Conservation (phyloP, 2,888 invertebrate species). For the Drosophila leonis region DNA sequence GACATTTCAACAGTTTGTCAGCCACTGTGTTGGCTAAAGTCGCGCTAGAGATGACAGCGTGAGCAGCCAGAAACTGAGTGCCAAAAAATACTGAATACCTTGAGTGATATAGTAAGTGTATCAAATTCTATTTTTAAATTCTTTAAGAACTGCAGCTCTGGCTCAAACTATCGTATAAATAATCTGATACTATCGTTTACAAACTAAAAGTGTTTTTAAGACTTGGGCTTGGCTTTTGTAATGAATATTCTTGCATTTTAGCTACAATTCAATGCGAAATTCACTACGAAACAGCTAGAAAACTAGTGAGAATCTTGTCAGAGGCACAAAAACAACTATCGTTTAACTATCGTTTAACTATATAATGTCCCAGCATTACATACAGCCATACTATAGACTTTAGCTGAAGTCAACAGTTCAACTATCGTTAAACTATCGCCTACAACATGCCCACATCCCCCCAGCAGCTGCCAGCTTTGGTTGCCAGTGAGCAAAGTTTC, state of each 20-base stretch:
- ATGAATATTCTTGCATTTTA: not conserved
- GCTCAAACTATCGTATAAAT: not conserved
- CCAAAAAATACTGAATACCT: not conserved
- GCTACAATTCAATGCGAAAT: too few species aligned
- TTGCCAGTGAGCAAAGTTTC: conserved; percentile 35
- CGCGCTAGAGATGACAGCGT: conserved; percentile 45
- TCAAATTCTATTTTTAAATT: not conserved
- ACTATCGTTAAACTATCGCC: conserved; percentile 1
- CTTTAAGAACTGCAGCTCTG: not conserved
- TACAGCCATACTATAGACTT: not conserved
- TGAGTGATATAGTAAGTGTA: not conserved
- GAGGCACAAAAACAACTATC: too few species aligned
- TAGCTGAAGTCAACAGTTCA: too few species aligned
- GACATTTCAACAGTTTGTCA: conserved; percentile 50
- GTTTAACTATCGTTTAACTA: too few species aligned
- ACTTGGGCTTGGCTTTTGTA: not conserved
- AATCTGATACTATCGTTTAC: not conserved
- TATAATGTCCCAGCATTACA: not conserved
- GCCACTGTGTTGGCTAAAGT: conserved; percentile 29
- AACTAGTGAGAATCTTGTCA: too few species aligned
- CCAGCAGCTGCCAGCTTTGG: conserved; percentile 12
- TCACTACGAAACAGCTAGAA: too few species aligned
- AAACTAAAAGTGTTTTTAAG: not conserved
- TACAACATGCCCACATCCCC: not conserved
- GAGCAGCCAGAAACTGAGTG: conserved; percentile 1